Base-by-base conservation (phyloP, 2,797 vertebrate genomes). In the Harpagifer antarcticus region DNA sequence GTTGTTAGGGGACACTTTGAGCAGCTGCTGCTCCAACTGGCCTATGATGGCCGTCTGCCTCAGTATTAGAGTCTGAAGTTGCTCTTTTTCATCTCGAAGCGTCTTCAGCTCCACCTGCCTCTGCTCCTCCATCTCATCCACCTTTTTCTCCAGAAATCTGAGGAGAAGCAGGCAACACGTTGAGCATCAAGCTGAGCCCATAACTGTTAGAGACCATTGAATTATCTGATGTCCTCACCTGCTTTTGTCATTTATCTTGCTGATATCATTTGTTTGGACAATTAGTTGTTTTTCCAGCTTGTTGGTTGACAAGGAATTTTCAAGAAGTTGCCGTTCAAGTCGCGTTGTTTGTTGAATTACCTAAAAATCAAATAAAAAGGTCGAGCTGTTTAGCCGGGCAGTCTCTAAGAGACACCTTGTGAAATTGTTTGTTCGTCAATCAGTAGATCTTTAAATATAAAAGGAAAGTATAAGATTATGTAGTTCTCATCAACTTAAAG, bases 271-370 rank as follows among this genome's bases (percentile, higher is more conserved):
- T 64, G 96, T 98, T 93, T 99, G 98, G 85, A 97, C 93, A 66
- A 97, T 96, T 73, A 99, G 95, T 90, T 99, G 96, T 85, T 95
- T 98, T 94, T 99, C 97, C 89, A 99, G 61, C 91, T 98, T 98
- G 93, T 96, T 97, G 33, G 97, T 99, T 64, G 97, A 99, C 82
- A 98, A 87, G 3, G 97, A 98, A 81, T 99, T 97, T 92, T 98
- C 96, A 79, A 98, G 95, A 91, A 99, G 96, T 89, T 96, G 95
- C 47, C 96, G 95, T 88, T 99, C 97, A 69, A 99, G 96, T 84
- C 97, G 95, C n/a, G 95, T 96, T 63, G 97, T 97, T 85, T 99
- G 98, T 87, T 96, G 97, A 90, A 99, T 94, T 59, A 99, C 97
- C 98, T 99, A 74, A 68, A 86, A 78, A 76, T 40, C 73, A 76